phyloP scores from a whole-genome alignment of 2,888 invertebrate species.

The Reticulitermes lucifugus region DNA sequence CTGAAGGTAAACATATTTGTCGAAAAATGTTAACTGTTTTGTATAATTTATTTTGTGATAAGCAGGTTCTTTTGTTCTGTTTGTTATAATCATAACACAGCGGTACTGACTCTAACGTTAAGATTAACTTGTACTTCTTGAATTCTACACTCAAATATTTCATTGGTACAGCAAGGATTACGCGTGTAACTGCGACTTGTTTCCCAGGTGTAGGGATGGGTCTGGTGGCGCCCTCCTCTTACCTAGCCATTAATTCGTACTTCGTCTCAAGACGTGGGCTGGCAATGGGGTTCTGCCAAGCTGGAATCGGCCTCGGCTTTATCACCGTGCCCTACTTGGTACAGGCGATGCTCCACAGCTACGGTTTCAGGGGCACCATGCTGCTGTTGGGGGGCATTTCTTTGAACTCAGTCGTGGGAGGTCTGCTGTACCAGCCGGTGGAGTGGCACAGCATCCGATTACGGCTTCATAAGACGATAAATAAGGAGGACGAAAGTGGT shows the following conservation, averaged over 20 bases:
- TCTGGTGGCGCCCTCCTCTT: conserved; percentile 77
- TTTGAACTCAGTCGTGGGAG: conserved; percentile 73
- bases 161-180: too few species aligned
- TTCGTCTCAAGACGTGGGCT: conserved; percentile 76
- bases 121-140: too few species aligned
- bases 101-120: too few species aligned
- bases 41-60: too few species aligned
- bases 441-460: conserved; percentile 22
- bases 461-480: not conserved
- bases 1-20: too few species aligned
- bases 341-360: conserved; percentile 70
- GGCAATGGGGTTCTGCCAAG: conserved; percentile 82
- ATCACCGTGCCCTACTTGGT: conserved; percentile 77
- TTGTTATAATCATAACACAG: too few species aligned
- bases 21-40: too few species aligned
- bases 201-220: conserved; percentile 76
- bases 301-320: conserved; percentile 74
- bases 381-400: conserved; percentile 75
- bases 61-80: too few species aligned
- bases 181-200: not conserved
- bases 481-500: not conserved
- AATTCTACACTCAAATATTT: too few species aligned
- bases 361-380: conserved; percentile 78
- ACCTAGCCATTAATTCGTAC: conserved; percentile 80
- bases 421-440: conserved; percentile 68